phyloP scores from a whole-genome alignment of 23 tunicate species.

The Clavelina lepadiformis region DNA sequence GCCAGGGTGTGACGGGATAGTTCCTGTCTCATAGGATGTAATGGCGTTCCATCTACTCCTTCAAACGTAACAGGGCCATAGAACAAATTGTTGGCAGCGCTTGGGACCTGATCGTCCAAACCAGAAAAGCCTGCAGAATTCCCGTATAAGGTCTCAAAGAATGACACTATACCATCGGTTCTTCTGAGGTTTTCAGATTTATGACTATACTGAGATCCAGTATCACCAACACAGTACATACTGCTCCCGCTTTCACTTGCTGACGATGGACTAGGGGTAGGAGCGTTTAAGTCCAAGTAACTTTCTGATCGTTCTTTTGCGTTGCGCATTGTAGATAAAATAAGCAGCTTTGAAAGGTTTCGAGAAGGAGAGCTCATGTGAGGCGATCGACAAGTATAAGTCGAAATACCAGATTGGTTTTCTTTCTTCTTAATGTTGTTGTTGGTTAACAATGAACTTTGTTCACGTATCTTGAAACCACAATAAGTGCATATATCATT shows the following conservation, averaged over 20 bases:
- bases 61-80: constrained; percentile 68
- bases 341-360: constrained; percentile 5
- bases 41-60: constrained; percentile 27
- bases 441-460: constrained; percentile 2
- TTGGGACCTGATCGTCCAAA: constrained; percentile 5
- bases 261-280: constrained; percentile 84
- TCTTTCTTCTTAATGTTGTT: constrained; percentile 10
- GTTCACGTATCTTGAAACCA: constrained; percentile 22
- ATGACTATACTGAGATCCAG: constrained; percentile 9
- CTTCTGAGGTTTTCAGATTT: constrained; percentile 29
- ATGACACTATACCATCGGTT: constrained; percentile 66
- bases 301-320: neutral
- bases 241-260: constrained; percentile 89
- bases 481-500: constrained; percentile 27
- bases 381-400: neutral
- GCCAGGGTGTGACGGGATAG: constrained; percentile 11
- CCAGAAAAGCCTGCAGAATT: neutral
- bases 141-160: constrained; percentile 67
- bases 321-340: constrained; percentile 14
- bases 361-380: constrained; percentile 12
- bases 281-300: constrained; percentile 18
- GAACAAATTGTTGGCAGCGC: constrained; percentile 39
- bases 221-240: constrained; percentile 48
- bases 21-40: constrained; percentile 36
- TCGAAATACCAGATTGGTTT: neutral